phyloP scores from a whole-genome alignment of 2,113 vertebrate genomes.

The Chloropsis hardwickii region DNA sequence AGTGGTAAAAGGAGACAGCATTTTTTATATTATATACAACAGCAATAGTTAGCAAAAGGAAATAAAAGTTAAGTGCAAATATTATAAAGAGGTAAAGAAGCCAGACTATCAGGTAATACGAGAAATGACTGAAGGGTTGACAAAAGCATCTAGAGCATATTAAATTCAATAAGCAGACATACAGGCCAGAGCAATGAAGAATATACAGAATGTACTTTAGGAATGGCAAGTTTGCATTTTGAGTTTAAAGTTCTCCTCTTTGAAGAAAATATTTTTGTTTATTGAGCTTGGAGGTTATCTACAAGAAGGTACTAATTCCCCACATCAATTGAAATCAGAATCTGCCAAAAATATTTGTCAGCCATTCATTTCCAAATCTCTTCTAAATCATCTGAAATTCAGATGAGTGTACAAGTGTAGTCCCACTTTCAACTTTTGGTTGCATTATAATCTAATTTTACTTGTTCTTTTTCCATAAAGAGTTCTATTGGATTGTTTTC shows the following conservation, averaged over 20 bases:
- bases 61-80: not conserved
- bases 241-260: not conserved
- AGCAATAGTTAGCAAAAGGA: not conserved
- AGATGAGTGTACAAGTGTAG: not conserved
- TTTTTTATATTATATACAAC: not conserved
- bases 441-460: not conserved
- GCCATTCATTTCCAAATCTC: not conserved
- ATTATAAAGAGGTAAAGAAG: not conserved
- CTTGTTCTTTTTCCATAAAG: not conserved
- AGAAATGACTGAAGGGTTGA: not conserved
- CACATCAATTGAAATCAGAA: not conserved
- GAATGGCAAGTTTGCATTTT: not conserved
- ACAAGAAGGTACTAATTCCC: not conserved
- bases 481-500: not conserved
- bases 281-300: not conserved
- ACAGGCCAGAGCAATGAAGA: not conserved
- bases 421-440: not conserved
- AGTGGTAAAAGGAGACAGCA: not conserved
- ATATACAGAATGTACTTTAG: not conserved
- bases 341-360: not conserved
- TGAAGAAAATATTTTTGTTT: not conserved
- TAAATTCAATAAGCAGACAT: not conserved
- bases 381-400: not conserved
- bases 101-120: not conserved
- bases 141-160: not conserved